These are phyloP conservation scores for Callopanchax toddi DNA, from an alignment of 2,113 vertebrate species.

Conservation along the genomic window DNA sequence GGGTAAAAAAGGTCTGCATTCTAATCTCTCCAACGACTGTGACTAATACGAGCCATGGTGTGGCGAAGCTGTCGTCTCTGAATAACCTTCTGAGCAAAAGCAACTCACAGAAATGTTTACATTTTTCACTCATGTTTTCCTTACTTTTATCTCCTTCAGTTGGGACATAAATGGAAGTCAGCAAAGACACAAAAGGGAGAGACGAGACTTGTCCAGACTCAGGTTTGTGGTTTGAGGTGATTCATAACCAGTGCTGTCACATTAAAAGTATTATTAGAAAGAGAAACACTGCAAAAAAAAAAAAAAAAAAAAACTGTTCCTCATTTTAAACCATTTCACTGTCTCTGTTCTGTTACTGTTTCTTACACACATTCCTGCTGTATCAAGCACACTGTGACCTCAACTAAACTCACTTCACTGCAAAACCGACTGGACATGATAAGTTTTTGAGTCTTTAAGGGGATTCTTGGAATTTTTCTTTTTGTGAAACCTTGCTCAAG, in stretches of 20 bases:
- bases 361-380: background rate
- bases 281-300: slow-evolving; percentile 9
- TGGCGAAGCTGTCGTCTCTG: slow-evolving; percentile 30
- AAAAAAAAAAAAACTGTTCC: background rate
- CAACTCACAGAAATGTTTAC: slow-evolving; percentile 63
- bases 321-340: background rate
- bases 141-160: slow-evolving; percentile 51
- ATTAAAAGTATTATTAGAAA: slow-evolving; percentile 17
- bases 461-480: slow-evolving; percentile 8
- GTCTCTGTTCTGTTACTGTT: background rate
- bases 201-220: slow-evolving; percentile 2
- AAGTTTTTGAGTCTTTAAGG: background rate
- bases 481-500: background rate
- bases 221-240: slow-evolving; percentile 1
- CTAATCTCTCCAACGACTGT: slow-evolving; percentile 48
- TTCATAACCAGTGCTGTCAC: background rate
- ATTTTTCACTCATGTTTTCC: slow-evolving; percentile 60
- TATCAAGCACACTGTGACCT: slow-evolving; percentile 9
- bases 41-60: slow-evolving; percentile 47
- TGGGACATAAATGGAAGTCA: slow-evolving; percentile 34
- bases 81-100: slow-evolving; percentile 51
- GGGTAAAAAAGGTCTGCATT: slow-evolving; percentile 54
- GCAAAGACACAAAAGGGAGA: slow-evolving; percentile 28
- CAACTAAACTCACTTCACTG: background rate
- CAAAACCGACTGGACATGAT: background rate